phyloP scores from a whole-genome alignment of 2,797 vertebrate species.

The Hydrolagus colliei region DNA sequence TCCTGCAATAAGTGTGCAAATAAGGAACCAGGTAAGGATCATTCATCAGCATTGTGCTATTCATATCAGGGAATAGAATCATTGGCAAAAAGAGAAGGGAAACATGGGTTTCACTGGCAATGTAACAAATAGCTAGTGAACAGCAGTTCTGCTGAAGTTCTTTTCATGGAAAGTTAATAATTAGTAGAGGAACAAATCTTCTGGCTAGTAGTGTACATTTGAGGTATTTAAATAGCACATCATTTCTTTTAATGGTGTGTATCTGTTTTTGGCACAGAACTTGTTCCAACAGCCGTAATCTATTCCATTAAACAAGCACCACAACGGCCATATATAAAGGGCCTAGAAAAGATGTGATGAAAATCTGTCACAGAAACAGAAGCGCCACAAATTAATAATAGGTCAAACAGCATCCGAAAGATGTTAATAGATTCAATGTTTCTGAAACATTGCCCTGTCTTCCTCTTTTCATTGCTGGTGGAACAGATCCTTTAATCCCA shows the following conservation, averaged over 20 bases:
- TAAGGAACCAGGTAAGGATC: slow-evolving; percentile 51
- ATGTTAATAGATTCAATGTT: too few species aligned
- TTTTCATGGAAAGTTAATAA: not conserved
- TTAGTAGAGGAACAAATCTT: not conserved
- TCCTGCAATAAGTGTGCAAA: slow-evolving; percentile 40
- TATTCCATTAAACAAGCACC: not conserved
- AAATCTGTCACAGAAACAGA: too few species aligned
- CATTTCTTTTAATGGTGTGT: not conserved
- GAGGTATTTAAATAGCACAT: not conserved
- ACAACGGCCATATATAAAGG: not conserved
- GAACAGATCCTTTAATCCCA: too few species aligned
- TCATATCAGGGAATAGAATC: not conserved
- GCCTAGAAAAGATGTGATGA: too few species aligned
- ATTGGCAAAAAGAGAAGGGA: too few species aligned
- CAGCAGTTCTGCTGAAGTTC: too few species aligned
- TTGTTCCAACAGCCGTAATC: not conserved
- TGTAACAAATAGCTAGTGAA: too few species aligned
- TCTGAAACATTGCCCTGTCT: too few species aligned
- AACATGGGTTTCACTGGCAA: too few species aligned
- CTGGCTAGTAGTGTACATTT: not conserved
- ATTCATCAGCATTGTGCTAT: not conserved
- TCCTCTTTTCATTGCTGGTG: too few species aligned
- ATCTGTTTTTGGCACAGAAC: not conserved
- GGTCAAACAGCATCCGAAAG: too few species aligned
- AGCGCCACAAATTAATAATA: too few species aligned